Percentiles rank a stretch among this genome's conserved stretches.
phyloP scores from a whole-genome alignment of 2,797 vertebrate genomes.

The Urosaurus nigricauda region DNA sequence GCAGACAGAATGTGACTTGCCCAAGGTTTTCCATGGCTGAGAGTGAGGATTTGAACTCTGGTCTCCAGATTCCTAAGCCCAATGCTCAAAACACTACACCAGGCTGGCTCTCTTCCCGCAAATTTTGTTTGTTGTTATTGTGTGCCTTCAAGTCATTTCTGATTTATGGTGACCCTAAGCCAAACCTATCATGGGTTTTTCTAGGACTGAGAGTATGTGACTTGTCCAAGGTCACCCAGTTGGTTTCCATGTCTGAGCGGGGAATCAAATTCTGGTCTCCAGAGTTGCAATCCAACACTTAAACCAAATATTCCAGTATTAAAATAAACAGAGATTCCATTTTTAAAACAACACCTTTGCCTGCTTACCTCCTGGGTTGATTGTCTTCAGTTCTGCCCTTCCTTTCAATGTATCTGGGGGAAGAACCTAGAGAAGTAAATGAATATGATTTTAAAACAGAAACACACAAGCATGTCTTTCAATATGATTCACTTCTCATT shows the following conservation, averaged over 20 bases:
- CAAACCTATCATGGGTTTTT: no score
- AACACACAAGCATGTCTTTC: conserved; percentile 50
- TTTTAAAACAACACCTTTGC: neutral
- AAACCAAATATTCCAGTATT: neutral
- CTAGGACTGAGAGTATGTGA: no score
- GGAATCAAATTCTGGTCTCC: neutral
- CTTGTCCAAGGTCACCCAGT: no score
- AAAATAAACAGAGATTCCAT: neutral
- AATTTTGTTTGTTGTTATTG: neutral
- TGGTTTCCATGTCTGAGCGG: no score
- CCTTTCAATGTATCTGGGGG: conserved; percentile 44
- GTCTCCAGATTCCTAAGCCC: no score
- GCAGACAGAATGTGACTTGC: no score
- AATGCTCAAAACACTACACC: neutral
- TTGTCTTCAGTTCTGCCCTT: conserved; percentile 38
- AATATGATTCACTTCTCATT: conserved; percentile 68
- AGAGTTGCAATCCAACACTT: no score
- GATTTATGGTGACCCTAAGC: no score
- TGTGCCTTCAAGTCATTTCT: no score
- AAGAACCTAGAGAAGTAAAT: conserved; percentile 20
- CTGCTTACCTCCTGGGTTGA: conserved; percentile 62
- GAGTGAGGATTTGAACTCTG: no score
- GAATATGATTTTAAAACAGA: conserved; percentile 25
- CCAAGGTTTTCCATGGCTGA: no score
- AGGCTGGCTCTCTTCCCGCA: no score